Percentiles rank a stretch among this genome's conserved stretches.
Conservation (phyloP, 2,113 vertebrate species). For the Chamaetylas fuelleborni region DNA sequence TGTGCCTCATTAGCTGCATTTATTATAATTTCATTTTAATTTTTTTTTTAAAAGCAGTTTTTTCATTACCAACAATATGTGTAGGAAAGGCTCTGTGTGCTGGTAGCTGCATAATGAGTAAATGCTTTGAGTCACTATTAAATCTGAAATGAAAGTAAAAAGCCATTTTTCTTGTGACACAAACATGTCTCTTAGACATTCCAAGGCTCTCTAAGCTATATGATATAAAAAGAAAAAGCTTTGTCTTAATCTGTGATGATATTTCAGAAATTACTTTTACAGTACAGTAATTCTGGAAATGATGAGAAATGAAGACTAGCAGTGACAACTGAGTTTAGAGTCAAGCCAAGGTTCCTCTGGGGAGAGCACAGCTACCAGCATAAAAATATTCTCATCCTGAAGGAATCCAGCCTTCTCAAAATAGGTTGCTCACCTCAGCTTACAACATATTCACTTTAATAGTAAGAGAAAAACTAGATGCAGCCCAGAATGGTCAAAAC, state of each 20-base stretch:
- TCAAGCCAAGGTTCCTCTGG: background rate
- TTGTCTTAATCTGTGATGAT: slow-evolving; percentile 37
- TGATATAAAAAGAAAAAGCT: slow-evolving; percentile 29
- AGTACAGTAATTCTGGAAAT: slow-evolving; percentile 40
- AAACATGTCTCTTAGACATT: slow-evolving; percentile 13
- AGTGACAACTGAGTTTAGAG: slow-evolving; percentile 7
- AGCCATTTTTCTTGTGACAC: background rate
- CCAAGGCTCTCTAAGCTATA: slow-evolving; percentile 15
- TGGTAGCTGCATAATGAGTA: slow-evolving; percentile 11
- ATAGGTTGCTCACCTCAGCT: background rate
- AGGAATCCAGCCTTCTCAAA: background rate
- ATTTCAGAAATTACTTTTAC: slow-evolving; percentile 45
- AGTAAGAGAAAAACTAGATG: background rate
- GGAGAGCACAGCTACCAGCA: background rate
- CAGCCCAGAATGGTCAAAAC: background rate
- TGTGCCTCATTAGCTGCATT: slow-evolving; percentile 38
- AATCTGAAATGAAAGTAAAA: slow-evolving; percentile 51
- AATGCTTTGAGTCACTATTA: slow-evolving; percentile 48
- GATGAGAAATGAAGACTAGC: slow-evolving; percentile 43
- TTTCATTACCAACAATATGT: slow-evolving; percentile 4
- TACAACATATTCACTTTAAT: background rate
- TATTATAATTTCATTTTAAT: background rate
- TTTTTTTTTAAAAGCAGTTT: background rate
- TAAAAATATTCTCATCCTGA: background rate
- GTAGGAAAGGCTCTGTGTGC: background rate